Percentiles rank a stretch among this genome's conserved stretches.
These are phyloP conservation scores for Hypomecis punctinalis DNA, from an alignment of 2,888 invertebrate species.

Conservation along the genomic window DNA sequence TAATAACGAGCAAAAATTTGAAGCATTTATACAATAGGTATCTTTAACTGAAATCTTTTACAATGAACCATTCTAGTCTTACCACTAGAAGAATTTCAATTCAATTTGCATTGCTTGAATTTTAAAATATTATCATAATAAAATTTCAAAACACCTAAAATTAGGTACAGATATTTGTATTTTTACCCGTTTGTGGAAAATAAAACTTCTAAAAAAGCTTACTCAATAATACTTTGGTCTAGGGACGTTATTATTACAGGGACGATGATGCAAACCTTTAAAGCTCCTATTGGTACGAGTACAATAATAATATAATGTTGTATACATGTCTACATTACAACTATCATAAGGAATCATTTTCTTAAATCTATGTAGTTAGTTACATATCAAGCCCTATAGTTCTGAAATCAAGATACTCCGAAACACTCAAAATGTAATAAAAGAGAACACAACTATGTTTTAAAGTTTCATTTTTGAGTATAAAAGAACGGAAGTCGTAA, in stretches of 20 bases:
- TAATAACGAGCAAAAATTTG: no score
- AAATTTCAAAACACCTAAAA: constrained; percentile 1
- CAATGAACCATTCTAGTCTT: neutral
- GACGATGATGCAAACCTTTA: constrained; percentile 22
- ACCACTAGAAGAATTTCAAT: constrained; percentile 25
- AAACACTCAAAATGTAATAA: no score
- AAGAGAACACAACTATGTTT: no score
- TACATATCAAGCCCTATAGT: neutral
- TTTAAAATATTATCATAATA: constrained; percentile 9
- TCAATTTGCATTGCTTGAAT: constrained; percentile 30
- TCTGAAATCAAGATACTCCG: neutral
- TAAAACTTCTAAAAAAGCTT: constrained; percentile 26
- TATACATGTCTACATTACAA: constrained; percentile 4
- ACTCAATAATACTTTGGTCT: constrained; percentile 18
- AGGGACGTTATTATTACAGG: constrained; percentile 23
- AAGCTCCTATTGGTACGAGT: constrained; percentile 14
- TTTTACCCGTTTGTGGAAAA: constrained; percentile 11
- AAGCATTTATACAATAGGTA: neutral
- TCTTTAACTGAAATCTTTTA: neutral
- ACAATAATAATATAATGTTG: constrained; percentile 5
- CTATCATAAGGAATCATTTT: constrained; percentile 17
- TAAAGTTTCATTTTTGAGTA: no score
- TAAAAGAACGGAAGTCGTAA: no score
- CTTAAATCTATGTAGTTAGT: neutral
- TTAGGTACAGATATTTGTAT: constrained; percentile 4